Base-by-base conservation (phyloP, 2,113 vertebrate genomes). In the Festucalex cinctus region DNA sequence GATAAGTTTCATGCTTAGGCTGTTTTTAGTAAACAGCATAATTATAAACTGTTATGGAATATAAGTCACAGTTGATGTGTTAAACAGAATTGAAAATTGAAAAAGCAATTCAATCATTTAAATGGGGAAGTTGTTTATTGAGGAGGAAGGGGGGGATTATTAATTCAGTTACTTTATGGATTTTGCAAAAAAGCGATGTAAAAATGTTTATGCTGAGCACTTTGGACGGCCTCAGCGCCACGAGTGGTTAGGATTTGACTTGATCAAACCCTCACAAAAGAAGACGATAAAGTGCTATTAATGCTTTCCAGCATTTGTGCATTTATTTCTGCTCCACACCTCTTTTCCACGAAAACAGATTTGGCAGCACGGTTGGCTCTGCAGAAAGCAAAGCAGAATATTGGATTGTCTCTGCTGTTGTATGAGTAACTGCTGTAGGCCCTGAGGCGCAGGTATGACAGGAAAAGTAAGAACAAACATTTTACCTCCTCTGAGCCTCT, bases 381-480 rank as follows among this genome's bases (percentile, higher is more conserved):
- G 66, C 54, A 46, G 75, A 68, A 69, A 61, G 56, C 63, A 63
- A 70, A 82, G 71, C 60, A 57, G 79, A 83, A 73, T 80, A 82
- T 76, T 83, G 83, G 76, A 81, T 78, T 78, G 77, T 81, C 83
- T 87, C 72, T 83, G 74, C 73, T 69, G 78, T 60, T 66, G 69
- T 71, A 84, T 71, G 80, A 88, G 75, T 74, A 83, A 79, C 71
- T 73, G 76, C 10, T 77, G 72, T 75, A 73, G 70, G 77, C 89
- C 84, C 82, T 9, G 49, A 83, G 83, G 88, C 84, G 49, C 44
- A n/a, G 44, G 75, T 79, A 83, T 74, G 83, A 90, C 84, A 85
- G 83, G 81, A 81, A 73, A 85, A 78, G 80, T 76, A 79, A 88
- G 86, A 90, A 86, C 85, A 88, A 87, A 88, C 83, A 88, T 83